A percentile compares a stretch with the other conserved stretches of the same genome.
phyloP scores from a whole-genome alignment of 2,113 vertebrate genomes.

The Aegotheles bennettii region DNA sequence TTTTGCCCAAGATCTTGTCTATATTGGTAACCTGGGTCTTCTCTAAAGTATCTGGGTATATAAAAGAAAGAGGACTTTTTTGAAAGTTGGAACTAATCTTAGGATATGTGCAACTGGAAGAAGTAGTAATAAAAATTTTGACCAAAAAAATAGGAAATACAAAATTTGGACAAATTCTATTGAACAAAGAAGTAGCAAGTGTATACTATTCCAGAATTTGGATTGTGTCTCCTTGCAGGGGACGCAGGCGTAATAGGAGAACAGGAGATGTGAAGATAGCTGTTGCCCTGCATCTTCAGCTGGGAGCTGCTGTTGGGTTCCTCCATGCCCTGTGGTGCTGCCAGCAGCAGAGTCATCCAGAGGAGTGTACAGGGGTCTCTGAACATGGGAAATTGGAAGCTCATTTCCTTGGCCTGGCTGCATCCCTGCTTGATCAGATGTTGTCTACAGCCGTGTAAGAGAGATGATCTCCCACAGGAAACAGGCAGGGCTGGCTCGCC shows the following conservation, averaged over 20 bases:
- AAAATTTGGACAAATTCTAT: neutral
- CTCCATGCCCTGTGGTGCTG: neutral
- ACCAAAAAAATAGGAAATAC: neutral
- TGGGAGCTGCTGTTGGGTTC: neutral
- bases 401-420: neutral
- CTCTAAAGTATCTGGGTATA: neutral
- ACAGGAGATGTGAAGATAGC: rapidly evolving
- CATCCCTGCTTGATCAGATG: neutral
- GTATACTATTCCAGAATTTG: neutral
- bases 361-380: neutral
- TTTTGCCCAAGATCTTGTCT: neutral
- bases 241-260: neutral
- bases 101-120: neutral
- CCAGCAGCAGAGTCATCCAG: neutral
- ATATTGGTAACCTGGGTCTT: neutral
- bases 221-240: neutral
- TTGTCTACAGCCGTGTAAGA: neutral
- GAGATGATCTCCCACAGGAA: neutral
- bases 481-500: neutral
- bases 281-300: neutral
- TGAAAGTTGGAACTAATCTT: neutral
- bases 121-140: neutral
- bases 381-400: neutral
- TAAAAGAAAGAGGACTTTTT: neutral
- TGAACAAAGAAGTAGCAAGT: neutral